phyloP scores from a whole-genome alignment of 2,113 vertebrate genomes.

The Strix aluco region DNA sequence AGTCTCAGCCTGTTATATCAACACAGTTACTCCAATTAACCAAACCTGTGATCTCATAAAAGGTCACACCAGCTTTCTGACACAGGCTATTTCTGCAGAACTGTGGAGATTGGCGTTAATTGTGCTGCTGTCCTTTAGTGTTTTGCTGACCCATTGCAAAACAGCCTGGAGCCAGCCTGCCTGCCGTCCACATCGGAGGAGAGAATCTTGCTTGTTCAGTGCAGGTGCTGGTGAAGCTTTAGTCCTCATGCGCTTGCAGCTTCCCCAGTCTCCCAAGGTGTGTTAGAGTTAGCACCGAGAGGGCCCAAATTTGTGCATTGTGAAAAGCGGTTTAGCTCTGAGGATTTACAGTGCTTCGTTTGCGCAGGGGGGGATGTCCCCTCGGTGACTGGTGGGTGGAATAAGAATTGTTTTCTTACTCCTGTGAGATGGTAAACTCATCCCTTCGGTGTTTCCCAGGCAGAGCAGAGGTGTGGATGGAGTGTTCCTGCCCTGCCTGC shows the following conservation, averaged over 20 bases:
- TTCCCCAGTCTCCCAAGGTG: neutral
- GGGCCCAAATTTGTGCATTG: neutral
- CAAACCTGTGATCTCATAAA: constrained; percentile 35
- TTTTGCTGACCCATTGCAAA: neutral
- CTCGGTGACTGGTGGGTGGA: rapidly evolving
- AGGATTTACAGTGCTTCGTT: neutral
- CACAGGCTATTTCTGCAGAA: neutral
- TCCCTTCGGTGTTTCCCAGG: neutral
- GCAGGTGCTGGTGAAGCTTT: neutral
- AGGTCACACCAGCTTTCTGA: neutral
- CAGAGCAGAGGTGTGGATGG: neutral
- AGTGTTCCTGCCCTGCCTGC: neutral
- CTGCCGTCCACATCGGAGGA: rapidly evolving
- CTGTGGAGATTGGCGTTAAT: neutral
- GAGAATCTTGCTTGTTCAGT: rapidly evolving
- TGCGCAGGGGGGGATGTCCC: neutral
- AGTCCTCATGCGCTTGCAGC: rapidly evolving
- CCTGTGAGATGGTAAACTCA: neutral
- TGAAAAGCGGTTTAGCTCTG: neutral
- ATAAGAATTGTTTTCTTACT: neutral
- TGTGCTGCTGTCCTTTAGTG: neutral
- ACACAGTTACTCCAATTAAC: constrained; percentile 44
- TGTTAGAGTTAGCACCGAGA: neutral
- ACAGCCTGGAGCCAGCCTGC: neutral
- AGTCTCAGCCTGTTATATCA: constrained; percentile 31